Base-by-base conservation (phyloP, 37 sponge, comb jelly and placozoan genomes). In the Axinella damicornis region DNA sequence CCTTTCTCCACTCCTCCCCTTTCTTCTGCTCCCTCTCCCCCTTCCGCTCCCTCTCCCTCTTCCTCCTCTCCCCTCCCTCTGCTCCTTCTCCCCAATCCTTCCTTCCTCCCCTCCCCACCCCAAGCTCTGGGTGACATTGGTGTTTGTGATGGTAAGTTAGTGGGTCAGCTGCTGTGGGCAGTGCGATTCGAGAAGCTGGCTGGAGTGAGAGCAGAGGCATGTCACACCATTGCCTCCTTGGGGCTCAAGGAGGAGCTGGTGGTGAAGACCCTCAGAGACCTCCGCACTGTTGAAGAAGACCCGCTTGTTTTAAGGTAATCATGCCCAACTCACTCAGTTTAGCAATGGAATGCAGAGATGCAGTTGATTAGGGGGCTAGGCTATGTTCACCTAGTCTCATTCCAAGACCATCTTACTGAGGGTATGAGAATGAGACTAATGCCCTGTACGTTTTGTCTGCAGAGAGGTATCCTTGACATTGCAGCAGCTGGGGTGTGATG, bases 171-270 rank as follows among this genome's bases (percentile, higher is more conserved):
- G 53, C 77, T 96, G 65, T 96, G 96, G 96, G 74, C 67, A 20
- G 92, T 87, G 60, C 61, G 92, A 52, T 93, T 84, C 80, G 95
- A 96, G 73, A 89, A 83, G 81, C 60, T 77, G 46, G 65, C 86
- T 36, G 70, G 58, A 30, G 77, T 96, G 33, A 75, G 96, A 36
- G 89, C 95, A 9, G 92, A 96, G 72, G 95, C 89, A 6, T 96
- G 96, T 30, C 78, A 77, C 18, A 69, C 91, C 27, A 55, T 96
- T 5, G 57, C 58, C 17, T 1, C 28, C 14, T 74, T 96, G 52
- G 73, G 78, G 27, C 76, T 90, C 24, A 77, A 52, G 46, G 57
- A 85, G 14, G 77, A 90, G 20, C 57, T 14, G 25, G 76, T 92
- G 1, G 53, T 89, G 2, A 40, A 52, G 52, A 69, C 82, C 19